Evolutionary conservation across 2,888 invertebrate genomes (phyloP), one percentile per base, ranked within the genome.

Genomic region (Heliothis peltigera): DNA sequence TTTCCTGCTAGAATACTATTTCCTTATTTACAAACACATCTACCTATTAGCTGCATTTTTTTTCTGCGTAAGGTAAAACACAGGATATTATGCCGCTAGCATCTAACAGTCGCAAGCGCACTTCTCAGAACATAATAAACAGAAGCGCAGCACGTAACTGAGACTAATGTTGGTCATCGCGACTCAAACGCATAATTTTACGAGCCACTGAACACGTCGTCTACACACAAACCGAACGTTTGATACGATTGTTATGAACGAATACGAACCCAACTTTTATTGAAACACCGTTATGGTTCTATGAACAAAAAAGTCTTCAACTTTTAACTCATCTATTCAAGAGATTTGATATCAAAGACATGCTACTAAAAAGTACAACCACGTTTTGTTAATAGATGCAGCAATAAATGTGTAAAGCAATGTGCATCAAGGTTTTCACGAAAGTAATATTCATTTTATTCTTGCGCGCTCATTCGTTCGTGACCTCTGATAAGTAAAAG

Each of bases 161-260:
- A 77, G 70, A 54, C 62, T 79, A 84, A 80, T 77, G 79, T 75
- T 69, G 71, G 77, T 79, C 77, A 68, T 64, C 68, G 81, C 77
- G 81, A 87, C 77, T 81, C 85, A 82, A 89, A 88, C 79, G 78
- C 83, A 87, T 88, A 83, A 88, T 89, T 89, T 89, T 77, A 89
- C 86, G 85, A 82, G 77, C 69, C 83, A 89, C 80, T 88, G 87
- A 84, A 82, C 89, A 86, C 83, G 68, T 75, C 83, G 68, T 75
- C 64, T 78, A 71, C 73, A 81, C 69, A 84, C 75, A 73, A 75
- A 75, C 63, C 47, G 48, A 79, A 49, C 63, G 70, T 76, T 76
- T 77, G 58, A 82, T 82, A 62, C 39, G 48, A 77, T 62, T 73
- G 51, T 25, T 73, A 52, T 47, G 32, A 65, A 64, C n/a, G 71